Evolutionary conservation across 2,888 invertebrate genomes (phyloP), one percentile per base, ranked within the genome.

Genomic region (Microdon myrmicae): DNA sequence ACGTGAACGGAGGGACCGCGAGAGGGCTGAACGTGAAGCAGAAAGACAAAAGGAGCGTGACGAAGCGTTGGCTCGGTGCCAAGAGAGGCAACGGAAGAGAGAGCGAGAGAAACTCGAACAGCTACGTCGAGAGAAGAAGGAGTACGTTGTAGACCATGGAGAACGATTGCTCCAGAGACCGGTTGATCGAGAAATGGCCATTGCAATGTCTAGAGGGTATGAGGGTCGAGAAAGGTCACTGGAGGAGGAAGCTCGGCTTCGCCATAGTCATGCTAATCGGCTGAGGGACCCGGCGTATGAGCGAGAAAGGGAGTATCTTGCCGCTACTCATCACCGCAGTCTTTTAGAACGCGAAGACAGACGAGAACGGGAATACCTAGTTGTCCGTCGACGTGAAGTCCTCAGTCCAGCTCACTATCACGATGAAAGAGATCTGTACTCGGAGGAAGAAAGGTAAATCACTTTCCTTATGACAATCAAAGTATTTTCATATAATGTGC

Each of bases 61-160:
- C 68, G 90, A 90, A 67, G 83, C 84, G 0, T 75, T 85, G 45
- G 87, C 87, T 2, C 82, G 90, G 66, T 88, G 88, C 43, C 85
- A 90, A 47, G 83, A 84, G 66, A 80, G 86, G 61, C 84, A 82
- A 68, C 79, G 85, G 45, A 88, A 84, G 67, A 80, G 83, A 6
- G 82, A 82, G 59, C 75, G 82, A 39, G 31, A 80, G 17, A 78
- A 79, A 1, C 72, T 78, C 9, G 78, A 86, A 67, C 79, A 83
- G 66, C 72, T 79, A 56, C 75, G 82, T 9, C 78, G 82, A 2
- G 84, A 82, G 53, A 77, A 76, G 22, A 75, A 75, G 13, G 75
- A 77, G 20, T 73, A 75, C 9, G 70, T 61, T 1, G 56, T 61
- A 2, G 71, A 70, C 3, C 71, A 72, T 38, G 83, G 84, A 71